Evolutionary conservation across 1,140 invertebrate species (phyloP), one percentile per base, ranked within the genome.

Genomic region (Parasteatoda tepidariorum): DNA sequence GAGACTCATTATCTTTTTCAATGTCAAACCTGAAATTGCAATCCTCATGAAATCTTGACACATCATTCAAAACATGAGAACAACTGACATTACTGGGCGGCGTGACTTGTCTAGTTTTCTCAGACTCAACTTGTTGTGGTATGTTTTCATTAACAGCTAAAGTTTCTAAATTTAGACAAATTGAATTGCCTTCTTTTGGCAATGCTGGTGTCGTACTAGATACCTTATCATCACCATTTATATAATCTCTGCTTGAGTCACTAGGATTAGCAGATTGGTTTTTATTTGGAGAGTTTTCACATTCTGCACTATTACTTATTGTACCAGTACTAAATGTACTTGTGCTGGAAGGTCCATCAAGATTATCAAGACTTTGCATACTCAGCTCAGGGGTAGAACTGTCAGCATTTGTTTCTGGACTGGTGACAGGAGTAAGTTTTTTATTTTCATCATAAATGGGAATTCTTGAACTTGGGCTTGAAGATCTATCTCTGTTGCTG

Each of bases 11-110:
- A 62, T 82, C 78, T 62, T 82, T 82, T n/a, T n/a, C 24, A 71
- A 59, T 70, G 33, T 84, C 83, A 71, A 84, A 84, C 54, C 73
- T 84, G 22, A 70, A 76, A 24, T 75, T 84, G 48, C 71, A 74
- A 0, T 22, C 55, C 22, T 84, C 83, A 41, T 70, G 83, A 76
- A 76, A 78, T 71, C 73, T 84, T 31, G 68, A 54, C 24, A 82
- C 54, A 48, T 82, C 67, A 82, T 61, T 82, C 6, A 82, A 28
- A 55, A 74, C 28, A 31, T 78, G 73, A 11, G 71, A 68, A 59
- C 83, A 84, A 48, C 34, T 84, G 11, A 67, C 61, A 61, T 84
- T 62, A 67, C 31, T 75, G 61, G 82, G 82, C 70, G 71, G 82
- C 41, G 34, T 84, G 11, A 82, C 61, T n/a, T 41, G 78, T 22